Evolutionary conservation across 2,888 invertebrate species (phyloP).

Genomic region (Chloromyia formosa): DNA sequence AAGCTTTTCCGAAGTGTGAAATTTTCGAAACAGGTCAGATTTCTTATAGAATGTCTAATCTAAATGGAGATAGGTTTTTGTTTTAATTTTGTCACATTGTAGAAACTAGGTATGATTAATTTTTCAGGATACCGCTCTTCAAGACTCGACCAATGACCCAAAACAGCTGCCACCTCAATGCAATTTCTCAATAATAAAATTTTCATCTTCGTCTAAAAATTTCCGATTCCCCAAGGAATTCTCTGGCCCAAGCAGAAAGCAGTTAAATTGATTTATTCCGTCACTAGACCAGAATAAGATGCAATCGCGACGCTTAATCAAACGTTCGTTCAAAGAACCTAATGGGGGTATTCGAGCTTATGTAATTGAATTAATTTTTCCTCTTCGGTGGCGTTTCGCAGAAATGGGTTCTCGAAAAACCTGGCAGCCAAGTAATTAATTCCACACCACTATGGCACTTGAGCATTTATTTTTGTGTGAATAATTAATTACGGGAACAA

Average conservation of each 20-base stretch:
- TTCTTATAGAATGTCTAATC: too few relatives aligned
- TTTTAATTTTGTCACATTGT: too few relatives aligned
- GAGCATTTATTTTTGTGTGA: slow-evolving; percentile 47
- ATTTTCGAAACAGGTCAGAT: too few relatives aligned
- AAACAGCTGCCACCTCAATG: not conserved
- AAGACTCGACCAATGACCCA: too few relatives aligned
- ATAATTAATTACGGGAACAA: slow-evolving; percentile 44
- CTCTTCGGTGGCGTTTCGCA: slow-evolving; percentile 39
- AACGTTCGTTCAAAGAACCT: slow-evolving; percentile 25
- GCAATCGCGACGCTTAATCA: slow-evolving; percentile 38
- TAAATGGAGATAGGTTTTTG: too few relatives aligned
- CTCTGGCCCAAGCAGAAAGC: not conserved
- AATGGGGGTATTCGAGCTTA: slow-evolving; percentile 43
- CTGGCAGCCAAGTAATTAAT: slow-evolving; percentile 47
- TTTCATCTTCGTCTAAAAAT: not conserved
- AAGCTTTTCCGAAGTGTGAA: too few relatives aligned
- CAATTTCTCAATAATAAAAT: not conserved
- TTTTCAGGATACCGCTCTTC: too few relatives aligned
- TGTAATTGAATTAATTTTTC: slow-evolving; percentile 48
- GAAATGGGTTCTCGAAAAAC: slow-evolving; percentile 42
- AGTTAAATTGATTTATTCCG: slow-evolving; percentile 35
- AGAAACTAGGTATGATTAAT: too few relatives aligned
- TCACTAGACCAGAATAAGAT: slow-evolving; percentile 5
- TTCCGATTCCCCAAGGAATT: not conserved
- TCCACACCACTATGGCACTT: slow-evolving; percentile 45